Percentiles rank a stretch among this genome's conserved stretches.
Evolutionary conservation across 2,113 vertebrate species (phyloP).

Genomic region (Falco punctatus): DNA sequence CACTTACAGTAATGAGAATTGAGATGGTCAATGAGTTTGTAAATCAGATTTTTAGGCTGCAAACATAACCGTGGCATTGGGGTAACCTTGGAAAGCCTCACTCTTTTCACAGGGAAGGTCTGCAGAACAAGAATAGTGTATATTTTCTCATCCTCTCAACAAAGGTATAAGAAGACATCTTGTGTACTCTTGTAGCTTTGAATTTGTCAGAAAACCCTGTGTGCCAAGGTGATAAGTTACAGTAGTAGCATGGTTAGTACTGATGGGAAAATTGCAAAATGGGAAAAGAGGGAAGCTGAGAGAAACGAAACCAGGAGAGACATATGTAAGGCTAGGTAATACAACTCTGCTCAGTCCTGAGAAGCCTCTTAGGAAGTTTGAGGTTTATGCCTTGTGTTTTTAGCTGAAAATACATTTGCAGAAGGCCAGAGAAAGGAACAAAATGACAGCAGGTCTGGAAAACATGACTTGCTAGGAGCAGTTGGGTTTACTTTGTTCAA

Average conservation of each 20-base stretch:
- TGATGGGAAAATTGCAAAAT: neutral
- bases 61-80: neutral
- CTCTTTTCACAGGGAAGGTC: neutral
- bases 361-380: neutral
- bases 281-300: neutral
- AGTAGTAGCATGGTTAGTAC: neutral
- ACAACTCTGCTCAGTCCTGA: neutral
- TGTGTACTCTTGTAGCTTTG: neutral
- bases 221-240: neutral
- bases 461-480: neutral
- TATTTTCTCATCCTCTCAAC: neutral
- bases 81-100: neutral
- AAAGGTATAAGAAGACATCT: neutral
- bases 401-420: neutral
- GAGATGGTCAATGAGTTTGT: neutral
- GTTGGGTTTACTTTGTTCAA: neutral
- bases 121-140: neutral
- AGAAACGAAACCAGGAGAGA: neutral
- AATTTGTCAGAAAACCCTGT: neutral
- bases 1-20: neutral
- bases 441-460: neutral
- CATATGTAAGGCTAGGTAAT: neutral
- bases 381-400: neutral
- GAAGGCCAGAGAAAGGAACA: neutral
- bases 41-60: neutral